A percentile compares a stretch with the other conserved stretches of the same genome.
These are phyloP conservation scores for Lobophora halterata DNA, from an alignment of 2,888 invertebrate genomes.

Conservation along the genomic window DNA sequence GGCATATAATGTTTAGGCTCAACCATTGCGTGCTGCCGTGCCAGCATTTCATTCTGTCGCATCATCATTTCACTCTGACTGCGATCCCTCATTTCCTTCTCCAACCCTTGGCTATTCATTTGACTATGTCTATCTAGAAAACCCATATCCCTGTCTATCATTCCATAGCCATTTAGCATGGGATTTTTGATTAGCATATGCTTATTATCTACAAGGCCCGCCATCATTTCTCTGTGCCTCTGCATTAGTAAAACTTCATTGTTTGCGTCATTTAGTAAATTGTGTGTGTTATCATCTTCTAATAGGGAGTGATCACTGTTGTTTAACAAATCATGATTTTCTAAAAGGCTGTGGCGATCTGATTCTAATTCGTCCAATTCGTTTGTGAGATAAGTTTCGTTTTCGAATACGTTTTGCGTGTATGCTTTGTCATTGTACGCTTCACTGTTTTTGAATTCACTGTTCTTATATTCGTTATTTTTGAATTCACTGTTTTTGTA, in stretches of 20 bases:
- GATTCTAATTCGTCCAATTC: slow-evolving; percentile 73
- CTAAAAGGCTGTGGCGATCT: slow-evolving; percentile 73
- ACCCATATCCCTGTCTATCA: slow-evolving; percentile 64
- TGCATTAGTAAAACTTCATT: slow-evolving; percentile 65
- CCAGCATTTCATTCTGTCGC: slow-evolving; percentile 67
- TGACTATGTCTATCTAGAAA: slow-evolving; percentile 71
- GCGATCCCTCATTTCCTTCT: slow-evolving; percentile 64
- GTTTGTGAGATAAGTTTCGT: slow-evolving; percentile 60
- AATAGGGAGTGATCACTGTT: slow-evolving; percentile 70
- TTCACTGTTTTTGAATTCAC: too few species aligned
- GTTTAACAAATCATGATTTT: slow-evolving; percentile 71
- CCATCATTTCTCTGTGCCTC: slow-evolving; percentile 67
- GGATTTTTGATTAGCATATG: slow-evolving; percentile 59
- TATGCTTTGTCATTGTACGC: slow-evolving; percentile 23
- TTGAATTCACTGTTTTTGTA: slow-evolving; percentile 19
- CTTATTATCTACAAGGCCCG: slow-evolving; percentile 63
- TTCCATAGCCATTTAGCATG: slow-evolving; percentile 63
- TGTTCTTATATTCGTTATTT: slow-evolving; percentile 19
- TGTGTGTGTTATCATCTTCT: slow-evolving; percentile 69
- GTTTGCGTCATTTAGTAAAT: slow-evolving; percentile 60
- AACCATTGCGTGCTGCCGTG: slow-evolving; percentile 61
- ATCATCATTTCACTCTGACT: slow-evolving; percentile 63
- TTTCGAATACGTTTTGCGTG: slow-evolving; percentile 56
- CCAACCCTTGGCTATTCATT: slow-evolving; percentile 57
- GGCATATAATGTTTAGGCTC: slow-evolving; percentile 70